Evolutionary conservation across 2,888 invertebrate species (phyloP).

Genomic region (Nesidiocoris tenuis): DNA sequence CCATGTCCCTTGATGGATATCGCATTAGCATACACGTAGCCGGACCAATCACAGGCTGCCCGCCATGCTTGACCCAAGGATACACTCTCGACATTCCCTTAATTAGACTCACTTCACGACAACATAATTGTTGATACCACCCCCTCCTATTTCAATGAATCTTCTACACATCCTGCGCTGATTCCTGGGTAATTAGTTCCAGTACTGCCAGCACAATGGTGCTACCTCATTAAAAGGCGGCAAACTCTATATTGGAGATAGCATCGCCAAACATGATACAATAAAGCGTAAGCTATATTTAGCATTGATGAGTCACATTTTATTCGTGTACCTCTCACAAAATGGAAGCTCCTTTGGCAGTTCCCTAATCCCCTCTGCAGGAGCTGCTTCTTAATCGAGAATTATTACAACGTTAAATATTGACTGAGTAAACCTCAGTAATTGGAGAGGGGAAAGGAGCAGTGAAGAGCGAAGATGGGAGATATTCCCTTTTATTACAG

Average conservation of each 20-base stretch:
- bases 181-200: slow-evolving; percentile 30
- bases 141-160: not conserved
- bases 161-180: slow-evolving; percentile 3
- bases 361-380: too few species aligned
- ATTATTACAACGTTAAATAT: not conserved
- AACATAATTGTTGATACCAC: slow-evolving; percentile 36
- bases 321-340: too few species aligned
- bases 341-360: too few species aligned
- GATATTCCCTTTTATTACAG: too few species aligned
- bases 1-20: slow-evolving; percentile 38
- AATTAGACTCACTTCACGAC: slow-evolving; percentile 38
- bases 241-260: too few species aligned
- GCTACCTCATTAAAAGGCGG: too few species aligned
- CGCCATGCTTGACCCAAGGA: not conserved
- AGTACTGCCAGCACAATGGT: slow-evolving; percentile 29
- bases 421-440: not conserved
- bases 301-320: too few species aligned
- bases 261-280: too few species aligned
- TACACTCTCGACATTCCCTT: slow-evolving; percentile 29
- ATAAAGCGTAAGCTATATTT: too few species aligned
- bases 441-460: not conserved
- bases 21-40: slow-evolving; percentile 34
- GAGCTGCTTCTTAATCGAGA: not conserved
- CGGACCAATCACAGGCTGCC: slow-evolving; percentile 30
- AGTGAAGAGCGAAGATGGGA: too few species aligned